phyloP scores from a whole-genome alignment of 2,888 invertebrate genomes.

The Melanotus villosus region DNA sequence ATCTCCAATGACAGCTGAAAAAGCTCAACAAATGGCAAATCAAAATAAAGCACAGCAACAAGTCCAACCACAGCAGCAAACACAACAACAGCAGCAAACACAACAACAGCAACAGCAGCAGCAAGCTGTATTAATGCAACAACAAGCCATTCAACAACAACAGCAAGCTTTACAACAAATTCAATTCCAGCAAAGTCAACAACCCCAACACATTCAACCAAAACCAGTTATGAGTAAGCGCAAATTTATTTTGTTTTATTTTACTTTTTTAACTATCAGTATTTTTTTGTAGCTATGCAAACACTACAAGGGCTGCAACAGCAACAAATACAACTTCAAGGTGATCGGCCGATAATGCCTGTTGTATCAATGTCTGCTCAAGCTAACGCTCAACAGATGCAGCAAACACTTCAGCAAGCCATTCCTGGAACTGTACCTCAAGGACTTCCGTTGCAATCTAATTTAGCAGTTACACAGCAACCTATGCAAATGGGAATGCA shows the following conservation, averaged over 20 bases:
- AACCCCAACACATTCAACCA: conserved; percentile 71
- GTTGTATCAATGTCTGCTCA: conserved; percentile 76
- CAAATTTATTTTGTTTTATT: too few species aligned
- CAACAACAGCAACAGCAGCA: conserved; percentile 61
- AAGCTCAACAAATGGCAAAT: conserved; percentile 69
- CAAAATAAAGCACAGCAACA: conserved; percentile 69
- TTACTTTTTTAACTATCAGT: too few species aligned
- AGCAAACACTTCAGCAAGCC: conserved; percentile 71
- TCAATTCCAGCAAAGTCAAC: conserved; percentile 64
- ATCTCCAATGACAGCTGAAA: conserved; percentile 69
- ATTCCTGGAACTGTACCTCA: conserved; percentile 72
- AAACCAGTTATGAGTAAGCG: conserved; percentile 73
- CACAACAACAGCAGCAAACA: conserved; percentile 68
- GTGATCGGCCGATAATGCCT: conserved; percentile 75
- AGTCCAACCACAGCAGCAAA: conserved; percentile 62
- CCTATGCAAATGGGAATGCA: conserved; percentile 70
- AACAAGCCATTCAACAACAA: conserved; percentile 58
- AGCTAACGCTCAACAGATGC: conserved; percentile 71
- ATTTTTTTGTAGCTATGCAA: conserved; percentile 69
- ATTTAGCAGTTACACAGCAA: conserved; percentile 67
- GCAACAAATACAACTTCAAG: conserved; percentile 67
- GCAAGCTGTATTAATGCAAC: conserved; percentile 58
- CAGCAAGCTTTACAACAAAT: conserved; percentile 61
- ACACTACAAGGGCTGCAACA: conserved; percentile 72
- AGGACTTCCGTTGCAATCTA: conserved; percentile 71